phyloP scores from a whole-genome alignment of 2,113 vertebrate species.

The Montifringilla adamsi region DNA sequence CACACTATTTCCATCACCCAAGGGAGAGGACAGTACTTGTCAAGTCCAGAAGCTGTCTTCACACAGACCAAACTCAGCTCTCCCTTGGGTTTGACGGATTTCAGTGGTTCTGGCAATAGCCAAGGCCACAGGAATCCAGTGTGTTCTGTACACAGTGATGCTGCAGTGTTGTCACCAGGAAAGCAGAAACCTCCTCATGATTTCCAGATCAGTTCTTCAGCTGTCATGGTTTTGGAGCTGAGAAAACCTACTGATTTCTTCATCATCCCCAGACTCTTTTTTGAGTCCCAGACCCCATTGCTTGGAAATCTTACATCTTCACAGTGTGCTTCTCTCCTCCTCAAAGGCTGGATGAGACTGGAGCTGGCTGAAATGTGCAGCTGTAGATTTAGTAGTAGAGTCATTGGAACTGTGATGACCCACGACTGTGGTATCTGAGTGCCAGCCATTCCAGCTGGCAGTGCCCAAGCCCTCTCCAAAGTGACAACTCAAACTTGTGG shows the following conservation, averaged over 20 bases:
- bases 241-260: neutral
- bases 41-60: neutral
- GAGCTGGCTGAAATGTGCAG: neutral
- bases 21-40: neutral
- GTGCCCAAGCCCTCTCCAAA: neutral
- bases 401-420: neutral
- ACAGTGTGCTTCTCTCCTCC: neutral
- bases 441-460: rapidly evolving
- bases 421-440: rapidly evolving
- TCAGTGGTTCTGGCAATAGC: neutral
- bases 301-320: neutral
- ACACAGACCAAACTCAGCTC: neutral
- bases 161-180: rapidly evolving
- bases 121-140: neutral
- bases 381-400: neutral
- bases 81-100: neutral
- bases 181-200: neutral
- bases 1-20: neutral
- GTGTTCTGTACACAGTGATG: neutral
- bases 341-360: neutral
- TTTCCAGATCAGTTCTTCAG: neutral
- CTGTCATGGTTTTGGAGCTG: neutral
- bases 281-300: neutral
- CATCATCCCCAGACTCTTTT: neutral
- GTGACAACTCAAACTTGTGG: neutral